phyloP scores from a whole-genome alignment of 92 coral and sea anemone species.

The Ricordea florida region DNA sequence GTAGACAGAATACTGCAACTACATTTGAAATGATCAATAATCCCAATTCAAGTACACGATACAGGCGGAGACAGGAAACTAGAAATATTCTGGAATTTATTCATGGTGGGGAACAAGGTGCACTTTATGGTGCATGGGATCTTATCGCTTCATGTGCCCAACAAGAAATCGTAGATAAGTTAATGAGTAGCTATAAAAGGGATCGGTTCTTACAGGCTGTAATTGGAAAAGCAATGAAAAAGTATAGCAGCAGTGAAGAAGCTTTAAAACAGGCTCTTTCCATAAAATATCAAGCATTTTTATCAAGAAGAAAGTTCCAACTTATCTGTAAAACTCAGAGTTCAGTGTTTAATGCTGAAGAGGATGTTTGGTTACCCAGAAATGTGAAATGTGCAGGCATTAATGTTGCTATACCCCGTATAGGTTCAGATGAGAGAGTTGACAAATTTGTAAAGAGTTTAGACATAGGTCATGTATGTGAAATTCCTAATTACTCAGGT shows the following conservation, averaged over 20 bases:
- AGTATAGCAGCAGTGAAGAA: neutral
- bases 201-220: slow-evolving; percentile 51
- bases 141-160: slow-evolving; percentile 68
- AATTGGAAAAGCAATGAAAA: slow-evolving; percentile 37
- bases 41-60: slow-evolving; percentile 50
- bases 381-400: slow-evolving; percentile 58
- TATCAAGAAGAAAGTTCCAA: slow-evolving; percentile 30
- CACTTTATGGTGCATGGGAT: slow-evolving; percentile 69
- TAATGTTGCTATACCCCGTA: slow-evolving; percentile 37
- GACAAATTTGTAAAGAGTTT: slow-evolving; percentile 59
- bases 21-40: no score
- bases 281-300: neutral
- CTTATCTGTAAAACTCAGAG: slow-evolving; percentile 54
- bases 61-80: slow-evolving; percentile 61
- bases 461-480: slow-evolving; percentile 39
- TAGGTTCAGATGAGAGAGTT: slow-evolving; percentile 28
- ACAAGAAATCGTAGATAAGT: slow-evolving; percentile 57
- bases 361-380: slow-evolving; percentile 58
- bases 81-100: slow-evolving; percentile 50
- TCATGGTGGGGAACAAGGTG: slow-evolving; percentile 63
- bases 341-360: slow-evolving; percentile 58
- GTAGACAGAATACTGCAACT: no score
- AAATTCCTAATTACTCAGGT: slow-evolving; percentile 57
- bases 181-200: slow-evolving; percentile 45
- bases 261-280: slow-evolving; percentile 5